Evolutionary conservation across 2,113 vertebrate species (phyloP).

Genomic region (Passer domesticus): DNA sequence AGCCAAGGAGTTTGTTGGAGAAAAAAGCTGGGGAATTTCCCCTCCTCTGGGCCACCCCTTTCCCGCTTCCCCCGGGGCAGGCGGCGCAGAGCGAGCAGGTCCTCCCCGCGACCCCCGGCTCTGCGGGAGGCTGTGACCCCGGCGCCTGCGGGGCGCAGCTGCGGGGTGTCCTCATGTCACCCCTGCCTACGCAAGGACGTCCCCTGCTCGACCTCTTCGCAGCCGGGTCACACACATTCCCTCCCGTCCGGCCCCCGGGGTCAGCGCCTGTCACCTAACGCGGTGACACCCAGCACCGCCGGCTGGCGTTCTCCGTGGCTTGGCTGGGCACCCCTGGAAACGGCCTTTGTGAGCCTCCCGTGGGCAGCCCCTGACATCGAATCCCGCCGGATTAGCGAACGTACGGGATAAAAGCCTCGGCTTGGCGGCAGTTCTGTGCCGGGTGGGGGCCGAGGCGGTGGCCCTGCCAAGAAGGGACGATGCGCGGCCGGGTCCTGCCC

Average conservation of each 20-base stretch:
- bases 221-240: not conserved
- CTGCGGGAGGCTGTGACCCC: not conserved
- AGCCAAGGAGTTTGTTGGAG: constrained; percentile 14
- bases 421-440: not conserved
- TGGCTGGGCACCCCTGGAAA: not conserved
- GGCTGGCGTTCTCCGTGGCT: not conserved
- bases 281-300: not conserved
- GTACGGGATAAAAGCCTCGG: constrained; percentile 6
- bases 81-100: not conserved
- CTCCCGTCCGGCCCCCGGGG: not conserved
- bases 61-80: not conserved
- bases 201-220: not conserved
- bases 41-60: constrained; percentile 47
- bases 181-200: not conserved
- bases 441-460: not conserved
- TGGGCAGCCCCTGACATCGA: constrained; percentile 19
- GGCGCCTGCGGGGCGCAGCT: constrained; percentile 12
- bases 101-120: not conserved
- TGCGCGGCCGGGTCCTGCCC: not conserved
- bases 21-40: constrained; percentile 51
- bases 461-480: constrained; percentile 16
- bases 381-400: not conserved
- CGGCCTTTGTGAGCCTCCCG: not conserved
- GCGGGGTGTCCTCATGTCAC: constrained; percentile 42
- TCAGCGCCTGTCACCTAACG: not conserved